Evolutionary conservation across 2,888 invertebrate species (phyloP), one percentile per base, ranked within the genome.

Genomic region (Ecdyonurus torrentis): DNA sequence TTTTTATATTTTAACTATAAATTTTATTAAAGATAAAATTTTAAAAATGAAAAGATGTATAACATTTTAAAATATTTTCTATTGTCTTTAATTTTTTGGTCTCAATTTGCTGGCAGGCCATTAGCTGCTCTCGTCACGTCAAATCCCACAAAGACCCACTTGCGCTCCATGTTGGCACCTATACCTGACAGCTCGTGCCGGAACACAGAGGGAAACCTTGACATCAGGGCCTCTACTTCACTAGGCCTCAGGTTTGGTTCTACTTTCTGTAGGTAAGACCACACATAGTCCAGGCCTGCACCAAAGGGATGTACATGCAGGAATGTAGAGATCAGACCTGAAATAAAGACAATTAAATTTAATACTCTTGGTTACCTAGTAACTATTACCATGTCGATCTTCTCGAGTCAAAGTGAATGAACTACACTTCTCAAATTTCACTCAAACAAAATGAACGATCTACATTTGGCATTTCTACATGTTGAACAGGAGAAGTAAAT

Each of bases 231-330:
- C 74, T 91, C 90, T 18, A 93, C 83, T 67, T 87, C 86, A 53
- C 85, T 83, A 60, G 88, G 85, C 65, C 86, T 80, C 60, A 89
- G 77, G 67, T 79, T 79, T 1, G 87, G 79, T 69, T 89, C 86
- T 67, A 91, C 78, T 71, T 89, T 89, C 70, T 89, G 88, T 23
- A 96, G 83, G 75, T 94, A 96, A 7, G 90, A 91, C 80, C 90
- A 90, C 66, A 96, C 86, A 75, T 91, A 91, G 73, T 91, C 92
- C 1, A 91, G 80, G 64, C 89, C 89, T 1, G 94, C 93, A 59
- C 96, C 96, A 71, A 89, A 88, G 0, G 95, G 96, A 76, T 96
- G 95, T 52, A 96, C 89, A 76, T 91, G 85, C 62, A 96, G 80
- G 76, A 93, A 96, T 5, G 92, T 89, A 2, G 94, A 88, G 70